A percentile compares a stretch with the other conserved stretches of the same genome.
Evolutionary conservation across 1,140 invertebrate species (phyloP).

Genomic region (Neodiprion virginianus): DNA sequence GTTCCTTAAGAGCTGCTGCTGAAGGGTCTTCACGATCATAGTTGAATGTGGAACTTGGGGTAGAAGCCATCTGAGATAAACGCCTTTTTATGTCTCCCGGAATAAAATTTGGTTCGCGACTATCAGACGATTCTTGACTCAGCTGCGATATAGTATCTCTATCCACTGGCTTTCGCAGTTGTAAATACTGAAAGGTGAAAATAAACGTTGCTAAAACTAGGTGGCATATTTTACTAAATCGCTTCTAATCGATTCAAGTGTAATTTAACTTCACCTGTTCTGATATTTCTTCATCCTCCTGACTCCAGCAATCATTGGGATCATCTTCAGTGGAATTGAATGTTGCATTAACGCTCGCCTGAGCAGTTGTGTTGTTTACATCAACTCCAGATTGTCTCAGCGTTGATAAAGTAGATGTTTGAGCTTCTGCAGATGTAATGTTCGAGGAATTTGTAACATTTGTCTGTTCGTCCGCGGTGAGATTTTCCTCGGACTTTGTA

Average conservation of each 20-base stretch:
- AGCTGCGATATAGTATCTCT: constrained; percentile 89
- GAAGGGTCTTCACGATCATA: constrained; percentile 97
- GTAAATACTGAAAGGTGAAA: constrained; percentile 62
- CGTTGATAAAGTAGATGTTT: constrained; percentile 36
- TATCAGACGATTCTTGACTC: constrained; percentile 90
- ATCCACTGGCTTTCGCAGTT: constrained; percentile 68
- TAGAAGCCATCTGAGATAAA: constrained; percentile 84
- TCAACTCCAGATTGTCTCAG: constrained; percentile 52
- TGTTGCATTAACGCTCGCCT: constrained; percentile 49
- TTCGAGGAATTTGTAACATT: constrained; percentile 46
- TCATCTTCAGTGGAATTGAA: constrained; percentile 65
- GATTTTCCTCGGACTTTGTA: constrained; percentile 93
- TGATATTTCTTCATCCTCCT: constrained; percentile 94
- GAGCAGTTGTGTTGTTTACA: constrained; percentile 39
- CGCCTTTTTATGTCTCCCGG: constrained; percentile 92
- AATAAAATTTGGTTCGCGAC: constrained; percentile 81
- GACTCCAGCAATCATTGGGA: constrained; percentile 85
- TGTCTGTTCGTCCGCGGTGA: constrained; percentile 64
- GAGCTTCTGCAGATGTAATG: constrained; percentile 40
- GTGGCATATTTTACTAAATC: constrained; percentile 30
- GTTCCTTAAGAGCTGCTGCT: constrained; percentile 95
- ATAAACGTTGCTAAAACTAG: constrained; percentile 40
- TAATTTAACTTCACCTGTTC: constrained; percentile 65
- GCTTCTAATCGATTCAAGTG: neutral
- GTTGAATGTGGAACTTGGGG: constrained; percentile 81